Evolutionary conservation across 2,113 vertebrate species (phyloP).

Genomic region (Puntigrus tetrazona): DNA sequence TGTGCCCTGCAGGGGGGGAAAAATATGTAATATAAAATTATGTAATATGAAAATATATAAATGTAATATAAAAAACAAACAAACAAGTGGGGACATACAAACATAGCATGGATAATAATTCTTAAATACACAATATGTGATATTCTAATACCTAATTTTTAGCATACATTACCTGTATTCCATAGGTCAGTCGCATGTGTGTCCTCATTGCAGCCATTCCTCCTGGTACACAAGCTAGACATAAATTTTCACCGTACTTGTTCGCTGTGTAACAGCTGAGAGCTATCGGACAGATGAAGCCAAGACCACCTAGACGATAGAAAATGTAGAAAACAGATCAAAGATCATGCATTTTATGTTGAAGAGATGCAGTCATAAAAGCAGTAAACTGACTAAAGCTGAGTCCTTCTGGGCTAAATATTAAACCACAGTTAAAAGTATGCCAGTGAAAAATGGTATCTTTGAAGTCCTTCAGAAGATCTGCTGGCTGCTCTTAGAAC

Average conservation of each 20-base stretch:
- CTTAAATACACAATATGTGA: slow-evolving; percentile 19
- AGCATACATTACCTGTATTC: slow-evolving; percentile 72
- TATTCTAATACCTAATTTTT: neutral
- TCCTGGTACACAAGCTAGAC: slow-evolving; percentile 74
- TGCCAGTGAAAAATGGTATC: neutral
- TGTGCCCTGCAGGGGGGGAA: slow-evolving; percentile 71
- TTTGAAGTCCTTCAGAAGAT: neutral
- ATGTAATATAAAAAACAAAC: too few relatives aligned
- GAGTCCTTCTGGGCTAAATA: neutral
- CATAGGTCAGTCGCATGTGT: slow-evolving; percentile 83
- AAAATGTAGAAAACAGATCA: neutral
- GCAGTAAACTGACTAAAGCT: neutral
- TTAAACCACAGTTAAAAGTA: neutral
- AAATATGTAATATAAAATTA: neutral
- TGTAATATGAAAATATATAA: slow-evolving; percentile 25
- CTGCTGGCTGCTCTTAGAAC: slow-evolving; percentile 51
- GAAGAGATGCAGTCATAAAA: neutral
- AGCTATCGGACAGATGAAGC: slow-evolving; percentile 69
- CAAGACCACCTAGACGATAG: slow-evolving; percentile 67
- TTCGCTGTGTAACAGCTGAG: slow-evolving; percentile 75
- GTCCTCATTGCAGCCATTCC: slow-evolving; percentile 78
- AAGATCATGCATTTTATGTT: neutral
- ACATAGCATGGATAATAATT: slow-evolving; percentile 23
- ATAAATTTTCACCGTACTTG: slow-evolving; percentile 77
- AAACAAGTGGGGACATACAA: neutral